phyloP scores from a whole-genome alignment of 2,113 vertebrate genomes.

The Rhinopomastus cyanomelas region DNA sequence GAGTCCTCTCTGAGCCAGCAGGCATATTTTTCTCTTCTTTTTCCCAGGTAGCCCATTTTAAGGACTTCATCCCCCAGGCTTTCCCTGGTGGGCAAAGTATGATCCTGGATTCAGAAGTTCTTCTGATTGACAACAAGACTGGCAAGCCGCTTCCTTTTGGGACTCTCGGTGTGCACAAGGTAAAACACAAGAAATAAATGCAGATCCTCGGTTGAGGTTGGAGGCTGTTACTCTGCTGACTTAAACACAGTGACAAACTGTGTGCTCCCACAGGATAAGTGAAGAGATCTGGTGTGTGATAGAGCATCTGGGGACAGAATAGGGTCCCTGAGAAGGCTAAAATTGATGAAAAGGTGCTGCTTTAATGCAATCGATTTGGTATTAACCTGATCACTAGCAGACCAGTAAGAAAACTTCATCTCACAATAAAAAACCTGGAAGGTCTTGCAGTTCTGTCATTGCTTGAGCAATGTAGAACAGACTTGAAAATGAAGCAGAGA shows the following conservation, averaged over 20 bases:
- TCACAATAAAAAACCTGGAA: background rate
- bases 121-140: slow-evolving; percentile 92
- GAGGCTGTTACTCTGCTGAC: background rate
- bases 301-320: background rate
- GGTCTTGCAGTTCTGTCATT: background rate
- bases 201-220: background rate
- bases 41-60: slow-evolving; percentile 93
- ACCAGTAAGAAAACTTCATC: background rate
- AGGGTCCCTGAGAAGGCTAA: background rate
- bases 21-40: background rate
- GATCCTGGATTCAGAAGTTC: slow-evolving; percentile 95
- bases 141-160: slow-evolving; percentile 96
- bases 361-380: background rate
- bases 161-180: slow-evolving; percentile 95
- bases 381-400: background rate
- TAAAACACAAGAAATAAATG: slow-evolving; percentile 31
- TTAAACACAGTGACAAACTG: rapidly evolving
- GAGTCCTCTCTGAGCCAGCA: background rate
- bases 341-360: background rate
- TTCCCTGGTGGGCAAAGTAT: slow-evolving; percentile 94
- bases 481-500: background rate
- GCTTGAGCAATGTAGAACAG: background rate
- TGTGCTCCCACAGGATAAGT: background rate
- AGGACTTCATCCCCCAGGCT: slow-evolving; percentile 93
- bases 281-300: background rate